Base-by-base conservation (phyloP, 2,888 invertebrate genomes). In the Sphecodes monilicornis region DNA sequence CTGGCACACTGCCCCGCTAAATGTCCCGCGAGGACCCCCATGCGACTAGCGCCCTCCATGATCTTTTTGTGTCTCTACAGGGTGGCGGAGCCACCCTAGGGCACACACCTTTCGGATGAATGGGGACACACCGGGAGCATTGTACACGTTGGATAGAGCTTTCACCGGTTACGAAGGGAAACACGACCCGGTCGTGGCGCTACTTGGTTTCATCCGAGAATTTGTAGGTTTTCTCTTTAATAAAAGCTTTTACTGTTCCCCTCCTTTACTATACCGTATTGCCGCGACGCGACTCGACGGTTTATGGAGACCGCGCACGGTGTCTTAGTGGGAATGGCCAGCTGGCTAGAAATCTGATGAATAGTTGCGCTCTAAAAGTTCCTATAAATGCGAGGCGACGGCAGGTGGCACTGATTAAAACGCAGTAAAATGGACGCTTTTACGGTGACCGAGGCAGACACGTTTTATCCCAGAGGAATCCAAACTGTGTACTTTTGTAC, bases 1-100 rank as follows among this genome's bases (percentile, higher is more conserved):
- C 92, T 93, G 93, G 92, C 93, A 94, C 93, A 93, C 93, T 94
- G 93, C 93, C 93, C 94, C 90, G 93, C 89, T 94, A 91, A 89
- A 92, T 92, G 86, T 86, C 91, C 85, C 86, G 87, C 81, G 89
- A 26, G 76, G n/a, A 89, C 90, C 89, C 90, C 89, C 76, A 54
- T 77, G 73, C 83, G 43, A 54, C 77, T 50, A 18, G 10, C 70
- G 43, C 64, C 71, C 74, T 50, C 70, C 54, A 60, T 68, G 46
- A 41, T 71, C 78, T 78, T 79, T 82, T 60, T 76, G 50, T 69
- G 76, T 64, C 73, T 82, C 54, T 54, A 54, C n/a, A 54, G n/a
- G 54, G 11, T 54, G 43, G 73, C 73, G 18, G 16, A n/a, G 74
- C 29, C 64, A 54, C n/a, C 54, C 75, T 71, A n/a, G 41, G 43